Percentiles rank a stretch among this genome's conserved stretches.
Conservation (phyloP, 2,888 invertebrate genomes). For the Tupiocoris notatus region DNA sequence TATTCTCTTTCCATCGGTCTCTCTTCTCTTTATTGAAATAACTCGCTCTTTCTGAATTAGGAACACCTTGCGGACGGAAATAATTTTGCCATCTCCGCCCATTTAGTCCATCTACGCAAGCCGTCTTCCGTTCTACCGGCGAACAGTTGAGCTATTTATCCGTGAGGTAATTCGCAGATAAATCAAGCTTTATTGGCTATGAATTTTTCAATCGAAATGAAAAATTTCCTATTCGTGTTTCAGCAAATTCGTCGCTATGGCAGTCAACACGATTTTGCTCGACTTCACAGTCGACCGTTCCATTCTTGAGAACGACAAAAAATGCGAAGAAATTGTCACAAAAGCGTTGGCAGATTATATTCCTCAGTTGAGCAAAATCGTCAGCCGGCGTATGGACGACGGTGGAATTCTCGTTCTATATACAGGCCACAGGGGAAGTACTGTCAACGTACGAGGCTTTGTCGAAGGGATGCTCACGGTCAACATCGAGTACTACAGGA, state of each 20-base stretch:
- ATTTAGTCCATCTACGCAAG: too few species aligned
- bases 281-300: slow-evolving; percentile 76
- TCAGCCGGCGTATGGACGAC: slow-evolving; percentile 64
- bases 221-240: background rate
- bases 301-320: slow-evolving; percentile 62
- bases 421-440: slow-evolving; percentile 67
- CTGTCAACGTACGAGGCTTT: slow-evolving; percentile 71
- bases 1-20: too few species aligned
- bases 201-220: too few species aligned
- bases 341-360: slow-evolving; percentile 70
- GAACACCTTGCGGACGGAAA: background rate
- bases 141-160: too few species aligned
- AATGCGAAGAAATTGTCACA: slow-evolving; percentile 66
- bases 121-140: too few species aligned
- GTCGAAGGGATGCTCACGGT: slow-evolving; percentile 74
- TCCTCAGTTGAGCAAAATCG: slow-evolving; percentile 66
- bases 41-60: too few species aligned
- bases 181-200: too few species aligned
- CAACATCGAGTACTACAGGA: slow-evolving; percentile 79
- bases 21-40: too few species aligned
- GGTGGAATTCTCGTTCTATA: slow-evolving; percentile 70
- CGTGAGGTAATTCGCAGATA: too few species aligned
- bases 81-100: background rate
- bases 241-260: slow-evolving; percentile 62
- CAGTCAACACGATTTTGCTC: slow-evolving; percentile 73